phyloP scores from a whole-genome alignment of 2,797 vertebrate genomes.

The Syncerus caffer region DNA sequence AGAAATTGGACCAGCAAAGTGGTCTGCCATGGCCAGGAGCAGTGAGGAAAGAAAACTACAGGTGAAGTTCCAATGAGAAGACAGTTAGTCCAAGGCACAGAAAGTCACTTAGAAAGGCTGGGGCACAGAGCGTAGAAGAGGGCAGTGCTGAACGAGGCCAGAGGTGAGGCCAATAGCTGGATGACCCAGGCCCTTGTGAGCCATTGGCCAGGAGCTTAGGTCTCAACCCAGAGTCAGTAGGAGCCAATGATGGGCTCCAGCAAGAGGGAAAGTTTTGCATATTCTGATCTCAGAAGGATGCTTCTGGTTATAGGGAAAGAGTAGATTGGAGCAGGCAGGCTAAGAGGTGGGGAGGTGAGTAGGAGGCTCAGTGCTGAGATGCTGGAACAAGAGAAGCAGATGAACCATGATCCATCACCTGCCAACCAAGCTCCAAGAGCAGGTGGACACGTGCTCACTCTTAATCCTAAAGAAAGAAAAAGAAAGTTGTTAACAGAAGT shows the following conservation, averaged over 20 bases:
- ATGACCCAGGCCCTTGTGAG: not conserved
- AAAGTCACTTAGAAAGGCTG: not conserved
- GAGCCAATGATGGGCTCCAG: not conserved
- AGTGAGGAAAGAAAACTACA: not conserved
- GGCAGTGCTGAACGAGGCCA: not conserved
- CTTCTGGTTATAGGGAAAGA: not conserved
- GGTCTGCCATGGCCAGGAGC: not conserved
- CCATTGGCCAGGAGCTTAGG: not conserved
- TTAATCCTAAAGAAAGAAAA: not conserved
- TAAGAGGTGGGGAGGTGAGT: not conserved
- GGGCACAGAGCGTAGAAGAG: not conserved
- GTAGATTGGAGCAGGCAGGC: not conserved
- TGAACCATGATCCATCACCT: no score
- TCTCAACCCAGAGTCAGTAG: not conserved
- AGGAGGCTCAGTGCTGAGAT: not conserved
- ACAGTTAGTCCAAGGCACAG: not conserved
- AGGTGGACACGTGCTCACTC: not conserved
- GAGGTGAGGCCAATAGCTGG: not conserved
- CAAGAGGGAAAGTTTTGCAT: not conserved
- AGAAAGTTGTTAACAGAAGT: not conserved
- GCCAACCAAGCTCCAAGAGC: not conserved
- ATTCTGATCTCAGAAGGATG: conserved; percentile 1
- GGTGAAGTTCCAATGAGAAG: not conserved
- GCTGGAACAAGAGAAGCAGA: not conserved
- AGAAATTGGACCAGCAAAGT: not conserved